Conservation (phyloP, 2,888 invertebrate genomes). For the Hydraecia micacea region DNA sequence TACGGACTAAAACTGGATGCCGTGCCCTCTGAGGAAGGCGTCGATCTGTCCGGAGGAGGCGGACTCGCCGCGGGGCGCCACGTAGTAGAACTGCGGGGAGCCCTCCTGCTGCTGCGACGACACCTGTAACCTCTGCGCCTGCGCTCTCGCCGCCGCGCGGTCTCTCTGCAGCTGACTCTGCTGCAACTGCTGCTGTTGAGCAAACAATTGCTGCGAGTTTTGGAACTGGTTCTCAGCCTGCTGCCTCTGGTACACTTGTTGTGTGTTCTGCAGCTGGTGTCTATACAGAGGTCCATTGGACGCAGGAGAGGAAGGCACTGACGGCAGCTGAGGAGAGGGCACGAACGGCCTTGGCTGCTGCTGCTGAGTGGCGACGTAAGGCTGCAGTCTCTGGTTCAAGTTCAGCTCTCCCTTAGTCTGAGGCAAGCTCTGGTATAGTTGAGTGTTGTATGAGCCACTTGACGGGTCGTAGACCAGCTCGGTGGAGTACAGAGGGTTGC, state of each 20-base stretch:
- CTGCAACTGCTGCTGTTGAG: constrained; percentile 92
- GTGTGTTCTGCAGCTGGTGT: constrained; percentile 86
- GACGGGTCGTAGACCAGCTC: constrained; percentile 94
- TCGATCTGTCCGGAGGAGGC: constrained; percentile 93
- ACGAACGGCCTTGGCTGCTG: constrained; percentile 89
- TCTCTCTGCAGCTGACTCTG: constrained; percentile 92
- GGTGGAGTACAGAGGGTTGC: constrained; percentile 93
- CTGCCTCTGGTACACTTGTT: constrained; percentile 90
- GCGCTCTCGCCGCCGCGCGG: constrained; percentile 89
- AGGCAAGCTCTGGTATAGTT: constrained; percentile 94
- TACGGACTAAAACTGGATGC: constrained; percentile 90
- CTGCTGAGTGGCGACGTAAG: constrained; percentile 92
- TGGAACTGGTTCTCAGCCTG: constrained; percentile 91
- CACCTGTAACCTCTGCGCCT: constrained; percentile 82
- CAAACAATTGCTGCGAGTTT: constrained; percentile 92
- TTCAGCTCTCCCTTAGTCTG: constrained; percentile 93
- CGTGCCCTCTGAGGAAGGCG: constrained; percentile 94
- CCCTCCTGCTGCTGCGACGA: constrained; percentile 80
- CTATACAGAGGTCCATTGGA: constrained; percentile 87
- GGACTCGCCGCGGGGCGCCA: constrained; percentile 89
- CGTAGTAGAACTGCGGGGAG: constrained; percentile 89
- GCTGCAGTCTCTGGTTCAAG: constrained; percentile 93
- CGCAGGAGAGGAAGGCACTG: constrained; percentile 78
- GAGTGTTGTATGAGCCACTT: constrained; percentile 94
- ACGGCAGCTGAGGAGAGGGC: constrained; percentile 90